phyloP scores from a whole-genome alignment of 1,140 invertebrate genomes.

The Eupeodes corollae region DNA sequence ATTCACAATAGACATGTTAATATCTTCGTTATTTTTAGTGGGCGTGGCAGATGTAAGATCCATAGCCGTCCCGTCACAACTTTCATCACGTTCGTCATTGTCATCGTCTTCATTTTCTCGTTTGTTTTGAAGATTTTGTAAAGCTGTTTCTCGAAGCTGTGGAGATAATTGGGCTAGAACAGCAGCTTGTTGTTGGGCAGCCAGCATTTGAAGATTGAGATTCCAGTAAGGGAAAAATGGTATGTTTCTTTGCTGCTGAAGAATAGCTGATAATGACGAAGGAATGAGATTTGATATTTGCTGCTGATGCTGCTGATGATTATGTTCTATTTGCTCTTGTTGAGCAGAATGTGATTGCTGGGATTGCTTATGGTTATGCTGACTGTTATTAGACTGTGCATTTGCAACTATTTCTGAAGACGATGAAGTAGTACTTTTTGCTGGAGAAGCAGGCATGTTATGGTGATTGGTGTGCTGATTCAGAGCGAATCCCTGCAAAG shows the following conservation, averaged over 20 bases:
- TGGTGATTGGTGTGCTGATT: constrained; percentile 10
- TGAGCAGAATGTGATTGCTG: constrained; percentile 2
- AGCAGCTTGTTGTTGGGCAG: constrained; percentile 34
- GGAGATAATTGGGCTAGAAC: constrained; percentile 30
- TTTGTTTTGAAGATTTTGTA: constrained; percentile 17
- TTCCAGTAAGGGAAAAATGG: constrained; percentile 37
- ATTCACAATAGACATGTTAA: constrained; percentile 11
- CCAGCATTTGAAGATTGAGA: constrained; percentile 36
- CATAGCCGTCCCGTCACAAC: constrained; percentile 33
- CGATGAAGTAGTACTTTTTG: constrained; percentile 17
- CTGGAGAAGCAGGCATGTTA: constrained; percentile 17
- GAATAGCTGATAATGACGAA: constrained; percentile 22
- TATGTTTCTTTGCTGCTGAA: constrained; percentile 34
- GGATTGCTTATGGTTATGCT: constrained; percentile 6
- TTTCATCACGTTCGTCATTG: constrained; percentile 20
- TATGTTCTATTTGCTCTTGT: not conserved
- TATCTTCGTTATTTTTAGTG: constrained; percentile 17
- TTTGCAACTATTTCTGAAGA: not conserved
- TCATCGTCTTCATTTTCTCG: constrained; percentile 6
- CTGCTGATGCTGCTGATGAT: not conserved
- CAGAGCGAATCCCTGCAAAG: constrained; percentile 19
- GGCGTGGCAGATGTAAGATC: constrained; percentile 32
- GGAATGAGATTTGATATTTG: constrained; percentile 19
- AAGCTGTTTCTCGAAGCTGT: constrained; percentile 22
- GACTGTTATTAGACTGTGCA: not conserved